These are phyloP conservation scores for Galendromus occidentalis DNA, from an alignment of 1,140 invertebrate genomes.

Conservation along the genomic window DNA sequence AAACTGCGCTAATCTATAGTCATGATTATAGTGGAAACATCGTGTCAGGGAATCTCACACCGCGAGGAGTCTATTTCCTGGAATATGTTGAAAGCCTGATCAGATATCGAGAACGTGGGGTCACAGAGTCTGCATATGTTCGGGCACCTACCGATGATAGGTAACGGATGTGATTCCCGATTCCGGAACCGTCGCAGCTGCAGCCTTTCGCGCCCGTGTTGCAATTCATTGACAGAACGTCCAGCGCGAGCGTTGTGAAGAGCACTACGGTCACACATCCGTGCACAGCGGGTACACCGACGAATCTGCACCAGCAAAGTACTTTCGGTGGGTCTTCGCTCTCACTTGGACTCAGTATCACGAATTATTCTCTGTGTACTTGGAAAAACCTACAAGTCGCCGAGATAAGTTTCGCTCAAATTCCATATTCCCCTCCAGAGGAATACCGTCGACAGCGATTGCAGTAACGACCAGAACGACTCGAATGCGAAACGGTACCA, in stretches of 20 bases:
- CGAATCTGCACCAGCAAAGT: not conserved
- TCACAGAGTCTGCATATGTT: no score
- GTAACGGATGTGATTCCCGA: not conserved
- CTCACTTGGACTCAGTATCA: no score
- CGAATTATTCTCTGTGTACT: no score
- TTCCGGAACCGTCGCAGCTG: not conserved
- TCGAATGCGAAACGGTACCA: not conserved
- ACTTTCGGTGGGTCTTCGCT: no score
- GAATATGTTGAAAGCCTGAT: no score
- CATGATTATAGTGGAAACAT: no score
- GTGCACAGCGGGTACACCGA: not conserved
- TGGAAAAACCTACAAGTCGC: not conserved
- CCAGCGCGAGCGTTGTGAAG: not conserved
- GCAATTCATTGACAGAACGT: not conserved
- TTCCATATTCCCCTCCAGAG: conserved; percentile 4
- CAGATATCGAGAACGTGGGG: no score
- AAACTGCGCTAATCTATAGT: no score
- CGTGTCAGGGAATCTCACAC: no score
- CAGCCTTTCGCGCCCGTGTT: not conserved
- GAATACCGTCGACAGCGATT: not conserved
- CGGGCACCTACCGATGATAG: no score
- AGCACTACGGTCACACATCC: not conserved
- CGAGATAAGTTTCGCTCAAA: not conserved
- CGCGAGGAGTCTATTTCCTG: no score
- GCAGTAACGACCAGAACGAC: not conserved